Percentiles rank a stretch among this genome's conserved stretches.
These are phyloP conservation scores for Corythaeola cristata DNA, from an alignment of 2,113 vertebrate genomes.

Conservation along the genomic window DNA sequence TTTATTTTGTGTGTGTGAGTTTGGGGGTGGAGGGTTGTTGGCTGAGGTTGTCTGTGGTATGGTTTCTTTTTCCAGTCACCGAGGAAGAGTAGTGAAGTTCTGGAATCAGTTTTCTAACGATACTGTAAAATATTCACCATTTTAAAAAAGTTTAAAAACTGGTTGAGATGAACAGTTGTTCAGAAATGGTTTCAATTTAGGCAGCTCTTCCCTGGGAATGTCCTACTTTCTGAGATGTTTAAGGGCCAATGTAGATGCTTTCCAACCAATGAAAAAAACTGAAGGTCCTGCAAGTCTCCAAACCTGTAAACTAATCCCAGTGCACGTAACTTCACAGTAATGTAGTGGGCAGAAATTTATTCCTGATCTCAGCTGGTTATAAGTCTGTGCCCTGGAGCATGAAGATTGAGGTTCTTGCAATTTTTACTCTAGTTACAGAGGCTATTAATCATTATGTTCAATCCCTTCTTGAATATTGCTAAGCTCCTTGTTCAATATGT, in stretches of 20 bases:
- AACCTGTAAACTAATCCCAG: neutral
- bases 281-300: neutral
- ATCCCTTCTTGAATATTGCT: conserved; percentile 32
- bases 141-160: neutral
- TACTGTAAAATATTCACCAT: neutral
- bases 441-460: conserved; percentile 61
- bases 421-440: conserved; percentile 33
- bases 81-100: neutral
- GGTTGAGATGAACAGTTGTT: neutral
- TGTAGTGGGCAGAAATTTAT: conserved; percentile 6
- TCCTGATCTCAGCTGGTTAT: conserved; percentile 37
- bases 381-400: conserved; percentile 35
- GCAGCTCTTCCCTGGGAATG: neutral
- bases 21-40: neutral
- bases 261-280: neutral
- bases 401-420: conserved; percentile 34
- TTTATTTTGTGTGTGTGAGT: neutral
- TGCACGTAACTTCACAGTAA: neutral
- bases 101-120: neutral
- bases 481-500: conserved; percentile 44
- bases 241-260: neutral
- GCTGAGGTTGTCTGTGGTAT: neutral
- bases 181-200: neutral
- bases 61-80: neutral
- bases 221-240: neutral